Conservation (phyloP, 2,797 vertebrate species). For the Sciaenops ocellatus region DNA sequence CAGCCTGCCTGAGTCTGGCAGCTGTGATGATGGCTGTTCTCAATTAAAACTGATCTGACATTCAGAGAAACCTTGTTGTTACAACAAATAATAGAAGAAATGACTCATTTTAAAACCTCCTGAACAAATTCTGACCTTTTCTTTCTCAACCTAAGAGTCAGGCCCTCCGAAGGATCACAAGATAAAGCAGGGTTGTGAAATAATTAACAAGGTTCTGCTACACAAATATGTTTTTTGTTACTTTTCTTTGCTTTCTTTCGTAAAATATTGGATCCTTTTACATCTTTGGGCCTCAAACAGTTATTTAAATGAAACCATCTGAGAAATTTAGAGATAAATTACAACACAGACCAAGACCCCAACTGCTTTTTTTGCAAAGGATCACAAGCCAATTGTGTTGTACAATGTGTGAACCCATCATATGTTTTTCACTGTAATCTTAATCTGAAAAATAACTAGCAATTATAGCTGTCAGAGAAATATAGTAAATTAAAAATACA, state of each 20-base stretch:
- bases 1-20: constrained; percentile 36
- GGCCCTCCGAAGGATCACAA: neutral
- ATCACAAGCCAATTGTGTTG: neutral
- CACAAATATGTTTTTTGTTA: neutral
- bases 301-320: neutral
- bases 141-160: neutral
- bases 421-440: neutral
- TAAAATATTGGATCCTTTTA: neutral
- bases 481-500: neutral
- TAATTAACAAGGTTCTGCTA: neutral
- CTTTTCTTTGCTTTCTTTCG: neutral
- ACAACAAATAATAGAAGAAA: constrained; percentile 8
- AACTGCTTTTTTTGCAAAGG: neutral
- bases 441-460: neutral
- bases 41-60: constrained; percentile 7
- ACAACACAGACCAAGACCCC: too few relatives aligned
- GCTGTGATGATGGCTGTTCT: neutral
- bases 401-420: too few relatives aligned
- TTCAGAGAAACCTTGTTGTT: constrained; percentile 14
- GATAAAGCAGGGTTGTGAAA: neutral
- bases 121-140: neutral
- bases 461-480: neutral
- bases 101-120: neutral
- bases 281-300: neutral
- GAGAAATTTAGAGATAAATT: neutral